Evolutionary conservation across 2,888 invertebrate genomes (phyloP).

Genomic region (Prosopocoilus inquinatus): DNA sequence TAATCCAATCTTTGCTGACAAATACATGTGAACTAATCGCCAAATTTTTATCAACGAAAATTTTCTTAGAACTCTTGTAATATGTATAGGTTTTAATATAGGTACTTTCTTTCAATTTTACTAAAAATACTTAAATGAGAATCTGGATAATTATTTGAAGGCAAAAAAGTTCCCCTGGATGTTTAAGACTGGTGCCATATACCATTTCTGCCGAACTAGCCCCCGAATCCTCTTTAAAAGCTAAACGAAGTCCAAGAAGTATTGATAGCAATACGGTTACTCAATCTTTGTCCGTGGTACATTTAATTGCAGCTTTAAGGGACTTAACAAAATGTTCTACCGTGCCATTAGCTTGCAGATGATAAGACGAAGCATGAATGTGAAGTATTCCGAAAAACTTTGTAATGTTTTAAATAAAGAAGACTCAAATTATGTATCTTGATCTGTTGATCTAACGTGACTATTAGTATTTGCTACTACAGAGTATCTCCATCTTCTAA

Average conservation of each 20-base stretch:
- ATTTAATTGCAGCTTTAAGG: conserved; percentile 20
- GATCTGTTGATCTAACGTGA: conserved; percentile 41
- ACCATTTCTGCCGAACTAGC: conserved; percentile 12
- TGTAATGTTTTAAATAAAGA: conserved; percentile 24
- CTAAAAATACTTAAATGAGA: no score
- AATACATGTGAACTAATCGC: no score
- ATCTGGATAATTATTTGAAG: no score
- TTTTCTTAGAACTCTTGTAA: no score
- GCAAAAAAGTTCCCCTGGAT: conserved; percentile 21
- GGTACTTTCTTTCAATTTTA: no score
- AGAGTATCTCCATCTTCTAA: no score
- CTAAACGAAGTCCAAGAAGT: conserved; percentile 16
- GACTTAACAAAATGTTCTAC: conserved; percentile 19
- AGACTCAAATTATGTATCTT: conserved; percentile 35
- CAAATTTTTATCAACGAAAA: no score
- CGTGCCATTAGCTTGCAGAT: no score
- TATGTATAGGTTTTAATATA: no score
- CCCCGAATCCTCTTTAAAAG: conserved; percentile 13
- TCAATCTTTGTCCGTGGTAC: conserved; percentile 15
- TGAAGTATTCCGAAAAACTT: conserved; percentile 22
- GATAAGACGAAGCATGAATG: no score
- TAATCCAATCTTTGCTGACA: no score
- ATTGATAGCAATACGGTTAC: conserved; percentile 18
- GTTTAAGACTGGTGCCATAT: conserved; percentile 2
- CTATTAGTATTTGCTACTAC: no score